These are phyloP conservation scores for Ostrea edulis DNA, from an alignment of 1,140 invertebrate species.

Conservation along the genomic window DNA sequence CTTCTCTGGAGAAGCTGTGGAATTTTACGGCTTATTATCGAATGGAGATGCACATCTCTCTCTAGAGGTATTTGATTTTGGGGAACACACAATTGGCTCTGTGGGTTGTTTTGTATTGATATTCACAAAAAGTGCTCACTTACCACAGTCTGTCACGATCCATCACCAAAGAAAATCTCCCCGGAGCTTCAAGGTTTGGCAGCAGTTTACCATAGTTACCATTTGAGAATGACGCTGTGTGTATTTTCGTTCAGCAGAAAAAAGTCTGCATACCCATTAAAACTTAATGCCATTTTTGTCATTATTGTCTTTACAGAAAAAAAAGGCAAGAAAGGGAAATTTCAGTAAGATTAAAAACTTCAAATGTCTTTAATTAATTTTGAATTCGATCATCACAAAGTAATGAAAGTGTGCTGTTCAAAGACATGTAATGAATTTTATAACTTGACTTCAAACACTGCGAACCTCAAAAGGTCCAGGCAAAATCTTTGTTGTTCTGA, in stretches of 20 bases:
- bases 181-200: slow-evolving; percentile 13
- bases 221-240: background rate
- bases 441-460: too few species aligned
- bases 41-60: background rate
- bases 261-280: background rate
- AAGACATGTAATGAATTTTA: too few species aligned
- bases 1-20: background rate
- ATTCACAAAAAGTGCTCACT: slow-evolving; percentile 14
- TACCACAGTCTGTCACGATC: background rate
- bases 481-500: background rate
- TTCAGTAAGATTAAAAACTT: background rate
- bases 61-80: background rate
- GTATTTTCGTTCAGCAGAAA: background rate
- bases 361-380: background rate
- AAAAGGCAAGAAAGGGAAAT: background rate
- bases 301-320: background rate
- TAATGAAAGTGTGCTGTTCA: too few species aligned
- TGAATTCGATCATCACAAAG: too few species aligned
- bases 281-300: too few species aligned
- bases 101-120: slow-evolving; percentile 7
- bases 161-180: background rate
- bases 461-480: too few species aligned
- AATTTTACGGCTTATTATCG: background rate
- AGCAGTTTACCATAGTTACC: background rate
- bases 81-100: background rate